Evolutionary conservation across 2,797 vertebrate genomes (phyloP), one percentile per base, ranked within the genome.

Genomic region (Acanthopagrus latus): DNA sequence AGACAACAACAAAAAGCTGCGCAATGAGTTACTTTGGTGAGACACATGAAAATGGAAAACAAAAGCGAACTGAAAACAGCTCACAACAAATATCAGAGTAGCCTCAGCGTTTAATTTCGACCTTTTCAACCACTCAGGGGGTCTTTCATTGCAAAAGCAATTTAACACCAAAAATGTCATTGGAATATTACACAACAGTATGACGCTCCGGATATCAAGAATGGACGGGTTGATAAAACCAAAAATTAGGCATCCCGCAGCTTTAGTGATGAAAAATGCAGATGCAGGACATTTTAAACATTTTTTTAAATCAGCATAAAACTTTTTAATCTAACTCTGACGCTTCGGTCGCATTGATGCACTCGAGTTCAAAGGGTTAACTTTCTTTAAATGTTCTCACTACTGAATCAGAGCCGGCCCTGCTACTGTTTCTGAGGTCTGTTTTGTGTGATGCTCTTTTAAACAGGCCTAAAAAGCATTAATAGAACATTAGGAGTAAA

Each of bases 401-500:
- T 1, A 20, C 29, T 14, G n/a, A 76, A 65, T 74, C 44, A 71
- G 20, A 59, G 44, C 7, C 14, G 12, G 58, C 27, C 10, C 16
- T 48, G 41, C 27, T 78, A 64, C 55, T 70, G 71, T 56, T 71
- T 74, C 57, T 63, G 54, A 62, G 57, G 25, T 66, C 58, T 62
- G 65, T 82, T 76, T 75, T 63, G 60, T 81, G 60, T 80, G 55
- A 75, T 72, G 71, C 47, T 57, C 66, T 81, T 89, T 79, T 72
- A 75, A 86, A 86, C 81, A 76, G 71, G 59, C 54, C 71, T 79
- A 83, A 88, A 89, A 83, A 68, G 64, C 86, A 91, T 94, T 92
- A 94, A 92, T 72, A 85, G 79, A 87, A 90, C 88, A 95, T 93
- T 90, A 94, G 76, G 70, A 88, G 79, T 83, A 93, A 93, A 94